Evolutionary conservation across 1,140 invertebrate species (phyloP).

Genomic region (Lordiphosa collinella): DNA sequence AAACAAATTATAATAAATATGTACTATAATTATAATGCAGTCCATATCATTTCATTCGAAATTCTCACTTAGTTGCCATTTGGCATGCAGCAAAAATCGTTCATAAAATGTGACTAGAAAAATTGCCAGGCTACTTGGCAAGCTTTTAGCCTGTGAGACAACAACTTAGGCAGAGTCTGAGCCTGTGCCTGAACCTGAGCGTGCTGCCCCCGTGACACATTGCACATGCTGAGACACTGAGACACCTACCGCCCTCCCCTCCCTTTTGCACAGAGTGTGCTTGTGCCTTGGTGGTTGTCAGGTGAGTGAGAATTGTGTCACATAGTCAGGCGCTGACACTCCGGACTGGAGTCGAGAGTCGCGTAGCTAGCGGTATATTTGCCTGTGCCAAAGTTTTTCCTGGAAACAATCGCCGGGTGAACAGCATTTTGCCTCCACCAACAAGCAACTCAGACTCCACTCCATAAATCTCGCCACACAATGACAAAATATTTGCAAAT

Average conservation of each 20-base stretch:
- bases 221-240: conserved; percentile 62
- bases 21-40: too few species aligned
- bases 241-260: conserved; percentile 7
- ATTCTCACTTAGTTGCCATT: background rate
- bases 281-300: conserved; percentile 43
- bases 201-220: conserved; percentile 73
- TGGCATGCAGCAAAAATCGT: conserved; percentile 6
- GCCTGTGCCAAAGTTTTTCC: conserved; percentile 65
- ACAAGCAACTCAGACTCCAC: conserved; percentile 40
- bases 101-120: conserved; percentile 11
- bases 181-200: conserved; percentile 38
- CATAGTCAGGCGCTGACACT: conserved; percentile 76
- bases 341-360: conserved; percentile 27
- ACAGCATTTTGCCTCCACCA: conserved; percentile 43
- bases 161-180: conserved; percentile 14
- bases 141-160: conserved; percentile 18
- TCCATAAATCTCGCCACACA: conserved; percentile 79
- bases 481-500: conserved; percentile 80
- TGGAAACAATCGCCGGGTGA: conserved; percentile 66
- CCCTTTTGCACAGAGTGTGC: conserved; percentile 1
- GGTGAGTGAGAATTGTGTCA: conserved; percentile 77
- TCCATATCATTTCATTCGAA: too few species aligned
- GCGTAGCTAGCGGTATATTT: conserved; percentile 69
- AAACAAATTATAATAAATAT: too few species aligned
- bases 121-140: conserved; percentile 2